Evolutionary conservation across 64 coral and sea anemone genomes (phyloP), one percentile per base, ranked within the genome.

Genomic region (Actinia tenebrosa): DNA sequence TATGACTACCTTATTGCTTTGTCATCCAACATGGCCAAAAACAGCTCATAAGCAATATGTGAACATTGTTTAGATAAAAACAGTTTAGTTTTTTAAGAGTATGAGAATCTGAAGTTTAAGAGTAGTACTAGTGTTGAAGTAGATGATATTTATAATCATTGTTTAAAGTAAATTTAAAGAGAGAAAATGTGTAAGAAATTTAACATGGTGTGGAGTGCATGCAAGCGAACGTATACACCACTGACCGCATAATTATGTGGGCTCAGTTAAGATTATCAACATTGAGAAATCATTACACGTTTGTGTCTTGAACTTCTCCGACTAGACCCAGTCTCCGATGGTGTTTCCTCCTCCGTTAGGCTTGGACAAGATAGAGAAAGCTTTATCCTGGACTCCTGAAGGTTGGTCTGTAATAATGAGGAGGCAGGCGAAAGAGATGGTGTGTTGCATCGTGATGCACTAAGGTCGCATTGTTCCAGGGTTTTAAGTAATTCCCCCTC

Each of bases 381-480:
- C 45, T 97, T 97, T 6, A 97, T 91, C 42, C 94, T 88, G 10
- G 94, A 97, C 53, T 88, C 91, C 14, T 88, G 88, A n/a, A 97
- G 86, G 68, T 97, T 97, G 22, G 94, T 97, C 16, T 92, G 90
- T 60, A 97, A 77, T 18, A 99, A 71, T 8, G 97, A 99, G 1
- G 93, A 89, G 54, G 97, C 97, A 14, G 97, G 97, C 25, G 97
- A 99, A 16, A 99, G 78, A 18, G 93, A 95, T 1, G 97, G 97
- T 16, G 97, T 95, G 9, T 93, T 95, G 25, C 97, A 95, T 52
- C 97, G 93, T 61, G 97, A 99, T 55, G 91, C 91, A 45, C 96
- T 98, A 53, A 98, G 86, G n/a, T 98, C 96, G 78, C 93, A 98
- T 19, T 98, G 93, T 56, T 99, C 97, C 14, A 99, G 43, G 18